These are phyloP conservation scores for Diaprepes abbreviatus DNA, from an alignment of 2,888 invertebrate species.

Conservation along the genomic window DNA sequence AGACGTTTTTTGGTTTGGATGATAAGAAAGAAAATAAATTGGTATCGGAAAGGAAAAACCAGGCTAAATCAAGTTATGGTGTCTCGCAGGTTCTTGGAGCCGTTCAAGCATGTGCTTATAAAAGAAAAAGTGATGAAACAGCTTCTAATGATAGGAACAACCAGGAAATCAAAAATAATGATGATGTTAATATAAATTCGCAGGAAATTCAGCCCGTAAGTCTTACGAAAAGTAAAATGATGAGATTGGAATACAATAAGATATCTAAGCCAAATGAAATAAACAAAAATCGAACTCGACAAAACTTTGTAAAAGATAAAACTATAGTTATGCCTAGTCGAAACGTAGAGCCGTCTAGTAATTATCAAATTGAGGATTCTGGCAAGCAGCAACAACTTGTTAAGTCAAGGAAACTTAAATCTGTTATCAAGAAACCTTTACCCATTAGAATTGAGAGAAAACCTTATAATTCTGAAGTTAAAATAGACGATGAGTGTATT, in stretches of 20 bases:
- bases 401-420: slow-evolving; percentile 18
- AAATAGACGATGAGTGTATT: neutral
- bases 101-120: slow-evolving; percentile 66
- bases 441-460: slow-evolving; percentile 42
- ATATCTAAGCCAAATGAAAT: neutral
- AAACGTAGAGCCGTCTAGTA: slow-evolving; percentile 12
- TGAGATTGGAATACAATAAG: neutral
- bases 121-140: slow-evolving; percentile 60
- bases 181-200: neutral
- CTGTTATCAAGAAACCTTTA: slow-evolving; percentile 52
- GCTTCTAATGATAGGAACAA: neutral
- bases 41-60: slow-evolving; percentile 54
- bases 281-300: neutral
- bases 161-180: neutral
- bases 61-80: slow-evolving; percentile 60
- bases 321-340: slow-evolving; percentile 19
- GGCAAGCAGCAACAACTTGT: neutral
- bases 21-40: slow-evolving; percentile 12
- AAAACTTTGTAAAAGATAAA: slow-evolving; percentile 19
- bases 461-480: neutral
- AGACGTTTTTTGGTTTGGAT: slow-evolving; percentile 59
- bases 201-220: neutral
- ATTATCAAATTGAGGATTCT: slow-evolving; percentile 40
- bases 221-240: slow-evolving; percentile 17
- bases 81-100: slow-evolving; percentile 63